Evolutionary conservation across 2,113 vertebrate species (phyloP).

Genomic region (Melierax canorus): DNA sequence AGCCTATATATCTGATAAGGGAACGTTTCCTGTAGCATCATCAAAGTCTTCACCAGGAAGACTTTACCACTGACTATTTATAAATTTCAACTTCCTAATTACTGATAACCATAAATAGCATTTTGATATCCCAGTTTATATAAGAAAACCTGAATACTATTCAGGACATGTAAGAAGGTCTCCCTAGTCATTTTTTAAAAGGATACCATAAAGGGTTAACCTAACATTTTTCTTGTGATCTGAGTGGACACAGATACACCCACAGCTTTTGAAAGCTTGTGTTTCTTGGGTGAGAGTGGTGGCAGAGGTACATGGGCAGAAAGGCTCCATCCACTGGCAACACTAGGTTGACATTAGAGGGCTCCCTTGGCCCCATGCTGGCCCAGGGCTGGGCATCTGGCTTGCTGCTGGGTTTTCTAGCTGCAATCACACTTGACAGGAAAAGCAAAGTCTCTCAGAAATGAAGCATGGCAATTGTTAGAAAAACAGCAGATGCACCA

Average conservation of each 20-base stretch:
- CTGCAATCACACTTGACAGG: background rate
- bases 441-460: background rate
- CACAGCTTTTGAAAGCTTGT: background rate
- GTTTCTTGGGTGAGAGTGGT: background rate
- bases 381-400: background rate
- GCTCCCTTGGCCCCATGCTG: background rate
- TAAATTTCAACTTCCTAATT: background rate
- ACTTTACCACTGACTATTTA: background rate
- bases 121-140: background rate
- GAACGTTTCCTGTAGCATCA: background rate
- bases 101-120: background rate
- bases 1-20: background rate
- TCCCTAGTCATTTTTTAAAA: background rate
- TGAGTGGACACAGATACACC: background rate
- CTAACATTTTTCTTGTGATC: background rate
- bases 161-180: background rate
- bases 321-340: background rate
- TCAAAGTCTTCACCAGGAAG: background rate
- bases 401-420: background rate
- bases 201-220: background rate
- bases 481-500: background rate
- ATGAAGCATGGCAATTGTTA: background rate
- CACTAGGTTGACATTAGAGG: fast-evolving
- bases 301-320: background rate
- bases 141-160: background rate